A percentile compares a stretch with the other conserved stretches of the same genome.
Evolutionary conservation across 2,888 invertebrate genomes (phyloP).

Genomic region (Anagyrus pseudococci): DNA sequence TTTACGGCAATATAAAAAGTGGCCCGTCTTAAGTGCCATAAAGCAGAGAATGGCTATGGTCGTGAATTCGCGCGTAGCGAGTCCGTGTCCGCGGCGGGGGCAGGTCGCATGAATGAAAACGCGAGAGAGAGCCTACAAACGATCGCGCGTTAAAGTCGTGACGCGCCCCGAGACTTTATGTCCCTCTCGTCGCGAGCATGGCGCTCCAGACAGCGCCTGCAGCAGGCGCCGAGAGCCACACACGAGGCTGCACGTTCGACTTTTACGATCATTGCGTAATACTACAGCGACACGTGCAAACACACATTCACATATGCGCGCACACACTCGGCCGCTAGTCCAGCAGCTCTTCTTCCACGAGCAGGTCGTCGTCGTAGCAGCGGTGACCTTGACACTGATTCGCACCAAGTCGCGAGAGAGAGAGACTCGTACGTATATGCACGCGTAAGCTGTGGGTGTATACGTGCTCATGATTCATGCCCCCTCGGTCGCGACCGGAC

Average conservation of each 20-base stretch:
- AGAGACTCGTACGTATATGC: conserved; percentile 12
- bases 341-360: not conserved
- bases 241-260: conserved; percentile 39
- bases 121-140: conserved; percentile 4
- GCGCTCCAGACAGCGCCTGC: conserved; percentile 15
- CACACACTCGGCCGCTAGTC: too few relatives aligned
- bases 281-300: conserved; percentile 3
- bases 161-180: conserved; percentile 21
- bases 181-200: not conserved
- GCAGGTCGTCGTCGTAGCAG: conserved; percentile 27
- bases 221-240: conserved; percentile 1
- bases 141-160: conserved; percentile 27
- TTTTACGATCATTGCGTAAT: conserved; percentile 52
- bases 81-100: not conserved
- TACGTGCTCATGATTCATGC: conserved; percentile 45
- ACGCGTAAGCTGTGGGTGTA: conserved; percentile 2
- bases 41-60: too few relatives aligned
- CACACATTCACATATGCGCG: not conserved
- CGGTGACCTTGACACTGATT: conserved; percentile 59
- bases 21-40: not conserved
- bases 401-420: conserved; percentile 39
- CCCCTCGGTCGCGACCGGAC: conserved; percentile 30
- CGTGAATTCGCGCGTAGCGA: not conserved
- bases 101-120: not conserved
- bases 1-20: not conserved